These are phyloP conservation scores for Brachyrhaphis roseni DNA, from an alignment of 2,797 vertebrate genomes.

Conservation along the genomic window DNA sequence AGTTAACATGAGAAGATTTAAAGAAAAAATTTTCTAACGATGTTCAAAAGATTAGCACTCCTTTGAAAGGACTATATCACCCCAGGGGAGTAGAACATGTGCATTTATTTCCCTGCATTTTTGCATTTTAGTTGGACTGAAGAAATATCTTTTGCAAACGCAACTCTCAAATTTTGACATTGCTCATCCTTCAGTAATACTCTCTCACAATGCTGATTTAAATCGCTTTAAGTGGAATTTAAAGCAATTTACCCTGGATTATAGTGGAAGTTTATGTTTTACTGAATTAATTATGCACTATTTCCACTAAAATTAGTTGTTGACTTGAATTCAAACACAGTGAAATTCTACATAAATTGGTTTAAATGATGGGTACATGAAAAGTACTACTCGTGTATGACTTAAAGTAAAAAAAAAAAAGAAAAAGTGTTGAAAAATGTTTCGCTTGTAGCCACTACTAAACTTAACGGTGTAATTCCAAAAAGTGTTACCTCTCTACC, in stretches of 20 bases:
- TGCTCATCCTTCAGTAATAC: not conserved
- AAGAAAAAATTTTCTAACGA: not conserved
- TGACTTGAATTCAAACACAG: not conserved
- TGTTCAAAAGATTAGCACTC: not conserved
- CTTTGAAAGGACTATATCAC: not conserved
- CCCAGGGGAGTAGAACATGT: not conserved
- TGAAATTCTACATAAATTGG: not conserved
- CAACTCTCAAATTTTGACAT: not conserved
- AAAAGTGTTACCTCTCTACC: not conserved
- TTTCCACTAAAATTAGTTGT: not conserved
- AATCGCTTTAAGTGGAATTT: not conserved
- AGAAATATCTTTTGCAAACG: not conserved
- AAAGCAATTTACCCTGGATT: not conserved
- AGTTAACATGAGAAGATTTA: not conserved
- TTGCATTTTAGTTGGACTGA: constrained; percentile 7
- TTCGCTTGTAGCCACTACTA: not conserved
- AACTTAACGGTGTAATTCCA: not conserved
- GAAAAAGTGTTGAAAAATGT: not conserved
- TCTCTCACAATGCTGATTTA: not conserved
- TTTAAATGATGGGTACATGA: not conserved
- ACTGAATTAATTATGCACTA: not conserved
- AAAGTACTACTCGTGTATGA: not conserved
- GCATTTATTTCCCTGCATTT: not conserved
- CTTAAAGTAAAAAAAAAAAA: not conserved
- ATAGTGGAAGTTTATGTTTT: not conserved